Conservation (phyloP, 2,888 invertebrate genomes). For the Meta bourneti region DNA sequence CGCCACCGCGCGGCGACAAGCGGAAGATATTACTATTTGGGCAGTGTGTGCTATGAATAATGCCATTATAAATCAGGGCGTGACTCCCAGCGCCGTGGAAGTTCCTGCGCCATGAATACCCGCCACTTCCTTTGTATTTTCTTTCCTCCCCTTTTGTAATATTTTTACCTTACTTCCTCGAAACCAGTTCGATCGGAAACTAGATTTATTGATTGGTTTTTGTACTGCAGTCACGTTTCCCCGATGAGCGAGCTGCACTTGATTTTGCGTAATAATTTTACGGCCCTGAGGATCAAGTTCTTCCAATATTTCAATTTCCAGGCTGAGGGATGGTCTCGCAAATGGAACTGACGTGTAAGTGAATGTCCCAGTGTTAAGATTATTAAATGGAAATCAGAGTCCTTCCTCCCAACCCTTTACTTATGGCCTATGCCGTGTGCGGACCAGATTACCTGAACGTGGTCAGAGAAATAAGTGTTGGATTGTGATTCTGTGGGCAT, state of each 20-base stretch:
- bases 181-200: constrained; percentile 55
- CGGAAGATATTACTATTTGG: constrained; percentile 52
- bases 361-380: constrained; percentile 25
- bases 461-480: constrained; percentile 26
- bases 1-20: constrained; percentile 41
- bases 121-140: constrained; percentile 34
- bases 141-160: constrained; percentile 36
- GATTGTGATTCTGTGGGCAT: background rate
- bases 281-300: constrained; percentile 10
- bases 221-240: constrained; percentile 44
- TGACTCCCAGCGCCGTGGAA: constrained; percentile 45
- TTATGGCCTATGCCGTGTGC: background rate
- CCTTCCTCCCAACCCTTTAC: background rate
- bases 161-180: constrained; percentile 28
- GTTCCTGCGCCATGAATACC: constrained; percentile 37
- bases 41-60: constrained; percentile 45
- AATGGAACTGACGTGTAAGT: constrained; percentile 30
- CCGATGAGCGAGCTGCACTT: constrained; percentile 37
- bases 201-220: constrained; percentile 62
- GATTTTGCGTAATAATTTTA: constrained; percentile 59
- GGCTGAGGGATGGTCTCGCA: constrained; percentile 21
- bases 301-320: constrained; percentile 54
- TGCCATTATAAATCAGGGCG: constrained; percentile 71
- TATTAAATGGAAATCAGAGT: constrained; percentile 43
- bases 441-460: constrained; percentile 8